These are phyloP conservation scores for Onychomys leucogaster DNA, from an alignment of 2,797 vertebrate species.

Conservation along the genomic window DNA sequence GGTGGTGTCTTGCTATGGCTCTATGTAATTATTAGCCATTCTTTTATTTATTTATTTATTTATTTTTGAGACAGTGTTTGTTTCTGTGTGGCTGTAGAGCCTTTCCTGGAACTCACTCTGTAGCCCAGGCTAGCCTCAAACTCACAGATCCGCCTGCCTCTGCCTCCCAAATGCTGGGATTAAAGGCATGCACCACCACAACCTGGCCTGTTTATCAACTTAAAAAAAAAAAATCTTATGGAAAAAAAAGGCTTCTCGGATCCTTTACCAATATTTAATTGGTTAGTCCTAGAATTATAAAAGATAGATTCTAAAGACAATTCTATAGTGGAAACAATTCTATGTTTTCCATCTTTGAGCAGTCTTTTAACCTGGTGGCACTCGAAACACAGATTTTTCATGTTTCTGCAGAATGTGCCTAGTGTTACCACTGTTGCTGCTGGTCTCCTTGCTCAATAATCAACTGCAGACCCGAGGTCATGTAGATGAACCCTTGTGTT, in stretches of 20 bases:
- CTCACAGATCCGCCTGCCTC: no score
- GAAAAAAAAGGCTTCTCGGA: background rate
- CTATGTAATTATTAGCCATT: background rate
- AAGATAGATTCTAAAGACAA: background rate
- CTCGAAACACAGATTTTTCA: background rate
- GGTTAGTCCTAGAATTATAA: background rate
- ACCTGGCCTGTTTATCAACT: background rate
- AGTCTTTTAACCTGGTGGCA: background rate
- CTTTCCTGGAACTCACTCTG: no score
- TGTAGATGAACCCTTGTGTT: background rate
- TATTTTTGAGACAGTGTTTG: no score
- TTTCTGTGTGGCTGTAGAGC: no score
- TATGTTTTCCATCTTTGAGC: background rate
- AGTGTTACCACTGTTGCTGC: background rate
- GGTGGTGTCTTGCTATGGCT: background rate
- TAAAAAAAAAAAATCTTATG: background rate
- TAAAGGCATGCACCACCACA: no score
- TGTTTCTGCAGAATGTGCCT: background rate
- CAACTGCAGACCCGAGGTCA: background rate
- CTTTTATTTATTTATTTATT: background rate
- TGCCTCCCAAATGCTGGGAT: no score
- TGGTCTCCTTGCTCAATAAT: constrained; percentile 16
- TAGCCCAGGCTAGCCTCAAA: no score
- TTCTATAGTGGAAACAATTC: background rate
- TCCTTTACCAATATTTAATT: background rate